Conservation (phyloP, 2,888 invertebrate species). For the Rhopalosiphum nymphaeae region DNA sequence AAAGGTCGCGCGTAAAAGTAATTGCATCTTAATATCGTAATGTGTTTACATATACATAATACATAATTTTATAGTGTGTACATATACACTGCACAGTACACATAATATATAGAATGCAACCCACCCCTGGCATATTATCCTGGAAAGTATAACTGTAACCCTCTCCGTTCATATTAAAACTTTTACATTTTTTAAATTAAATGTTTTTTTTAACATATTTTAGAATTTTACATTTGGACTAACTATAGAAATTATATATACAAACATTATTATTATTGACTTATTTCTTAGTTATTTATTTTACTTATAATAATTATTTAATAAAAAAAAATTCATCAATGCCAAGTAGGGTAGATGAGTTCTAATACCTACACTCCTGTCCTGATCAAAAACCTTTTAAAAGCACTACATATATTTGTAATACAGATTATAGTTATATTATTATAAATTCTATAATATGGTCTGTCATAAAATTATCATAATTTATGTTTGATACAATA, state of each 20-base stretch:
- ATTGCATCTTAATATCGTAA: slow-evolving; percentile 1
- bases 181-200: neutral
- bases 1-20: neutral
- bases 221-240: neutral
- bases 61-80: neutral
- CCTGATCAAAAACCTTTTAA: neutral
- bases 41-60: slow-evolving; percentile 8
- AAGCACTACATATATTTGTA: neutral
- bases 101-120: neutral
- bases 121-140: neutral
- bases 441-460: neutral
- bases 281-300: neutral
- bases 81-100: neutral
- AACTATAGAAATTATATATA: neutral
- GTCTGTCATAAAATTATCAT: neutral
- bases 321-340: neutral
- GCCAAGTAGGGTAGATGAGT: too few relatives aligned
- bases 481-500: too few relatives aligned
- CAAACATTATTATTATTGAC: neutral
- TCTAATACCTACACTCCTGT: too few relatives aligned
- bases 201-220: neutral
- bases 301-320: neutral
- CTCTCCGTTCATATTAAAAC: neutral
- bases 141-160: neutral
- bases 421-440: neutral